Base-by-base conservation (phyloP, 2,113 vertebrate genomes). In the Polyodon spathula region DNA sequence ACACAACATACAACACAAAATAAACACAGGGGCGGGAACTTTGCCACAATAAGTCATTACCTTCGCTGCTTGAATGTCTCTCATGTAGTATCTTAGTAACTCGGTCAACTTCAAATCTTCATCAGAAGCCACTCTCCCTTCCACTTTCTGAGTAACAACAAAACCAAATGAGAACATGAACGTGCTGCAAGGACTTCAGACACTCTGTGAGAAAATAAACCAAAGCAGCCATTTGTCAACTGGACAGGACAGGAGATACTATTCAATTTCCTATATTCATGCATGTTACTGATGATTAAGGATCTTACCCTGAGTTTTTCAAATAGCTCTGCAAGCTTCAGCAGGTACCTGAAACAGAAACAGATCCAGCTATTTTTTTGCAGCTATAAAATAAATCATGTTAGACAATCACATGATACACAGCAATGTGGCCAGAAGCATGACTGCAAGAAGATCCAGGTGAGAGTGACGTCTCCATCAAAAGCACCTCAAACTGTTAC, bases 51-150 rank as follows among this genome's bases (percentile, higher is more conserved):
- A 27, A 27, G 27, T 27, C 27, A 27, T 87, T 64, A 95, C 93
- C 88, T 98, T 98, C 51, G 93, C 94, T 39, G 95, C 95, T 78
- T 98, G 93, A 69, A 96, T 98, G 74, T 97, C 95, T 70, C 94
- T 90, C 92, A 95, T 89, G 67, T 97, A 98, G 76, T 98, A 97
- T 71, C 92, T 82, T 11, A 98, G 73, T 37, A 97, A 78, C 73
- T 98, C 93, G 40, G 93, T 93, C 57, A 98, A 83, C 73, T 98
- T 98, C 61, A 98, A 83, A 73, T 98, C 95, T 81, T 98, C 89
- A 68, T 98, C 95, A 42, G 94, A 97, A 0, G 94, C 90, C 46
- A 95, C 91, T 73, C 93, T 82, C 71, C 85, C 89, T 68, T 98
- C 95, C 63, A 98, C 84, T 85, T 98, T 97, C 93, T 98, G 69